Conservation (phyloP, 2,888 invertebrate species). For the Megalurothrips usitatus region DNA sequence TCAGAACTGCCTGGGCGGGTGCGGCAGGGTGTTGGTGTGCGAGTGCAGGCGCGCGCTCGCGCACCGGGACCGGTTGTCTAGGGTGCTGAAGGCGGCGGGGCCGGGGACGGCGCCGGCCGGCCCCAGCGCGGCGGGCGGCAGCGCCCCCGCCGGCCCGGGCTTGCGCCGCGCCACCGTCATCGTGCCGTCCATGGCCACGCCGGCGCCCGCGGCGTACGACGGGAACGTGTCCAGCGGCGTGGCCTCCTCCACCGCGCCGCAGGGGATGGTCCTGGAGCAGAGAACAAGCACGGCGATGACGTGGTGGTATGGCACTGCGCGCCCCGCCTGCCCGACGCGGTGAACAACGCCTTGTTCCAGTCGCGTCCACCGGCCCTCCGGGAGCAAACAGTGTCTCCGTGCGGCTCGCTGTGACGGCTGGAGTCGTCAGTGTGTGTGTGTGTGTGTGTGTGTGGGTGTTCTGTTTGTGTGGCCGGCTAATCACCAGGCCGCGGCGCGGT, state of each 20-base stretch:
- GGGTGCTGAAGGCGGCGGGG: constrained; percentile 14
- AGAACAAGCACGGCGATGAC: not conserved
- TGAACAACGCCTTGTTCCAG: too few relatives aligned
- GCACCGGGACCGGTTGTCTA: constrained; percentile 18
- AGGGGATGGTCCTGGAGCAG: constrained; percentile 14
- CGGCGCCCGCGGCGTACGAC: not conserved
- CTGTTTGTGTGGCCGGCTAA: too few relatives aligned
- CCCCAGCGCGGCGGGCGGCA: not conserved
- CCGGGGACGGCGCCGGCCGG: not conserved
- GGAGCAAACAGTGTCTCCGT: too few relatives aligned
- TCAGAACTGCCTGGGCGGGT: constrained; percentile 7
- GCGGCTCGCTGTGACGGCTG: too few relatives aligned
- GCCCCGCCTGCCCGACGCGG: too few relatives aligned
- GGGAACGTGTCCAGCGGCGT: constrained; percentile 9
- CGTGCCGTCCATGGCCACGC: not conserved
- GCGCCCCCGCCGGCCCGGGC: not conserved
- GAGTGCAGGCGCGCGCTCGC: not conserved
- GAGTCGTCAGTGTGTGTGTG: too few relatives aligned
- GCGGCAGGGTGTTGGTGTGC: constrained; percentile 19
- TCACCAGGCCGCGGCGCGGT: too few relatives aligned
- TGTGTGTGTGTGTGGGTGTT: too few relatives aligned
- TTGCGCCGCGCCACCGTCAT: constrained; percentile 19
- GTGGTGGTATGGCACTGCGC: not conserved
- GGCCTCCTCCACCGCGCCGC: constrained; percentile 20
- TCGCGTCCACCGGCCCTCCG: too few relatives aligned